These are phyloP conservation scores for Urophycis tenuis DNA, from an alignment of 2,797 vertebrate species.

Conservation along the genomic window DNA sequence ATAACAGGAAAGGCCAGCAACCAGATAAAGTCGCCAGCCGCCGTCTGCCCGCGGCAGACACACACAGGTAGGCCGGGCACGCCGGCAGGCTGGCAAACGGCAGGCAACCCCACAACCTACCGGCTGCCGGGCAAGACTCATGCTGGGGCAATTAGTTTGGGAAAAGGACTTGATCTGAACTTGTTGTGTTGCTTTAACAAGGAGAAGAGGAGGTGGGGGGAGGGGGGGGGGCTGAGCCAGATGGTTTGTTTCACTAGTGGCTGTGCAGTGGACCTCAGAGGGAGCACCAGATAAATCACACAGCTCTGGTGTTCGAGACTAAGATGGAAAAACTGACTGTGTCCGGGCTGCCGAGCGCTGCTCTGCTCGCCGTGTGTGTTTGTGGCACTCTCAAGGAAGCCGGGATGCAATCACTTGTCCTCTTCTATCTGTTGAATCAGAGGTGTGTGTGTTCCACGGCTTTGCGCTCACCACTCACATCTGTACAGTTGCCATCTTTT, in stretches of 20 bases:
- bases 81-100: background rate
- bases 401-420: background rate
- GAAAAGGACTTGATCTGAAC: constrained; percentile 25
- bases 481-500: constrained; percentile 13
- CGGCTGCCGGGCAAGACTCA: constrained; percentile 32
- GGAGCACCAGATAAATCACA: constrained; percentile 61
- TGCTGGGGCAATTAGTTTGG: constrained; percentile 31
- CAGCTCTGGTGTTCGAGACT: constrained; percentile 52
- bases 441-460: constrained; percentile 17
- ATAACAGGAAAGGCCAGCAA: background rate
- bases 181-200: constrained; percentile 62
- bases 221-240: constrained; percentile 46
- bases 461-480: constrained; percentile 24
- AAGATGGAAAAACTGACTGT: constrained; percentile 65
- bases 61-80: constrained; percentile 12
- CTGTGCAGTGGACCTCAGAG: constrained; percentile 52
- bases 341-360: background rate
- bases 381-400: background rate
- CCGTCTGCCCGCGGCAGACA: constrained; percentile 12
- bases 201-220: constrained; percentile 34
- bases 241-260: constrained; percentile 67
- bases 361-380: background rate
- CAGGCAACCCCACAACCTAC: background rate
- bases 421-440: background rate
- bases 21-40: background rate